Base-by-base conservation (phyloP, 1,140 invertebrate genomes). In the Tetramorium simillimum region DNA sequence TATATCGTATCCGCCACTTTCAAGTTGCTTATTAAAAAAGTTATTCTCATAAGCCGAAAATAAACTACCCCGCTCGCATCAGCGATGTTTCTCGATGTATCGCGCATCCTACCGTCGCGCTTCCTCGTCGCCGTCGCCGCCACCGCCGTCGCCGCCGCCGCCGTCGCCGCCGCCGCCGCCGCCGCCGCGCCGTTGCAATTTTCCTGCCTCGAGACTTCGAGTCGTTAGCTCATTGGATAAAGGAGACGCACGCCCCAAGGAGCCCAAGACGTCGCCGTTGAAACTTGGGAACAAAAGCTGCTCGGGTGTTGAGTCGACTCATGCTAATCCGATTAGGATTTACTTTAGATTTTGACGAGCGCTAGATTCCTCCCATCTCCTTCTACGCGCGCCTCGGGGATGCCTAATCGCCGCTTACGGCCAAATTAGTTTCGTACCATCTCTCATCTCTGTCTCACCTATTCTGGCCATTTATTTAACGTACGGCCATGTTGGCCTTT, bases 271-370 rank as follows among this genome's bases (percentile, higher is more conserved):
- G 7, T 56, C 76, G 84, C 86, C 84, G 49, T 80, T 69, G 70
- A 72, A 86, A 88, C 73, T 86, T 88, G 43, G 62, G 53, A 69
- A 63, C 73, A 78, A 86, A 86, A 88, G 82, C 73, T 86, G 53
- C 51, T 85, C 60, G n/a, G 24, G 60, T 56, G 53, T 67, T 43
- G 72, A 77, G 63, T 63, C 81, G 77, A 49, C 63, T 58, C 73
- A 88, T 58, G 62, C 65, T 91, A 90, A 91, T 91, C 89, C 86
- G 82, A 91, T 90, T 90, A 91, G 75, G 87, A 86, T 91, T 91
- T 91, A 78, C 77, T 88, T 86, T 86, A 91, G 82, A 90, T 90
- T 88, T 91, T 90, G 78, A 84, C 86, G 86, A 73, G 72, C 73
- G 49, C 33, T 86, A 51, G 53, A 46, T 56, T 51, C 4, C 12